Evolutionary conservation across 1,140 invertebrate species (phyloP).

Genomic region (Asbolus verrucosus): DNA sequence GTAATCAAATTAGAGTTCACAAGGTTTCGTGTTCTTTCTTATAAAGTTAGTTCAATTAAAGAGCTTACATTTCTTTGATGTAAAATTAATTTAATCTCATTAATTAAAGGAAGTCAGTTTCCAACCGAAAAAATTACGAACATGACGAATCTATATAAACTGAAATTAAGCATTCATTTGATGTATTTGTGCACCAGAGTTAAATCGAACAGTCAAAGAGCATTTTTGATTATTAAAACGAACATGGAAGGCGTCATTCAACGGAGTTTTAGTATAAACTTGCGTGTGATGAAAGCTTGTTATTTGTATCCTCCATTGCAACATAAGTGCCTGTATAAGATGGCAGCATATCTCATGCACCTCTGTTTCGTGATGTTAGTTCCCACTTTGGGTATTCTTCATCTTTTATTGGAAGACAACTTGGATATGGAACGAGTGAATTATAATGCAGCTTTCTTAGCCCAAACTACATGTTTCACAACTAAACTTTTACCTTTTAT

Average conservation of each 20-base stretch:
- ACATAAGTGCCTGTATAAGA: background rate
- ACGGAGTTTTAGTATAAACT: constrained; percentile 3
- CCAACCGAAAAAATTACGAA: too few species aligned
- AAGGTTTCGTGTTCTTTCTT: too few species aligned
- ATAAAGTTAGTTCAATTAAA: too few species aligned
- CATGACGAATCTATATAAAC: too few species aligned
- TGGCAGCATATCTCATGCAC: constrained; percentile 24
- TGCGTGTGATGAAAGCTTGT: background rate
- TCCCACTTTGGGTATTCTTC: constrained; percentile 13
- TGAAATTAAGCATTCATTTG: too few species aligned
- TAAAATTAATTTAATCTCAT: too few species aligned
- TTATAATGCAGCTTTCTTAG: constrained; percentile 22
- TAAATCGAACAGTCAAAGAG: too few species aligned
- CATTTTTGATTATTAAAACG: too few species aligned
- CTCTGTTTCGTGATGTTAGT: constrained; percentile 26
- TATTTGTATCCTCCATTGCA: background rate
- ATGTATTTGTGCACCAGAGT: too few species aligned
- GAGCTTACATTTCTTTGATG: too few species aligned
- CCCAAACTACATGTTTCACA: constrained; percentile 18
- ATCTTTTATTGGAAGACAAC: constrained; percentile 16
- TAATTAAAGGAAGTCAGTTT: too few species aligned
- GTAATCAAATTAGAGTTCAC: too few species aligned
- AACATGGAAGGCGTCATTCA: background rate
- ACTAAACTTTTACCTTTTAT: constrained; percentile 40
- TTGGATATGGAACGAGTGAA: constrained; percentile 9